These are phyloP conservation scores for Stenurella melanura DNA, from an alignment of 2,888 invertebrate genomes.

Conservation along the genomic window DNA sequence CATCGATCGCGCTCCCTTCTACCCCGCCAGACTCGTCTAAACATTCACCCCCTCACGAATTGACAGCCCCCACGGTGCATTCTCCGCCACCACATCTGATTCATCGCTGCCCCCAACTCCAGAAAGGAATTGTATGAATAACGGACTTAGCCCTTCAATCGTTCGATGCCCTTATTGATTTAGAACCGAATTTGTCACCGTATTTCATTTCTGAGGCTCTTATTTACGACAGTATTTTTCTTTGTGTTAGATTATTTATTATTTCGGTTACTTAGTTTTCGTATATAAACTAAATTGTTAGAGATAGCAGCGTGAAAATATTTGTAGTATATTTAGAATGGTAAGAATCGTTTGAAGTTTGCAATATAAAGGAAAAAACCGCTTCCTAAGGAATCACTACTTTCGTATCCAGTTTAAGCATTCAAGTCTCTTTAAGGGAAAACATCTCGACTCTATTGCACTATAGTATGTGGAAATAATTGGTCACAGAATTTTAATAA, in stretches of 20 bases:
- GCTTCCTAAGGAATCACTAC: no score
- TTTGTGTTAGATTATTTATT: neutral
- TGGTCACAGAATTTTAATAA: no score
- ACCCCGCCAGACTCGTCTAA: conserved; percentile 70
- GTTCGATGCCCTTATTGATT: conserved; percentile 52
- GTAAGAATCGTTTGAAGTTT: no score
- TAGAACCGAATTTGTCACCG: conserved; percentile 26
- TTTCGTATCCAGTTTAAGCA: no score
- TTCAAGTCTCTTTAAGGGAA: no score
- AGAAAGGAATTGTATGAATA: conserved; percentile 36
- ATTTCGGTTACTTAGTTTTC: neutral
- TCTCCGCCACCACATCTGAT: conserved; percentile 62
- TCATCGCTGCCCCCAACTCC: conserved; percentile 55
- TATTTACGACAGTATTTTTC: conserved; percentile 1
- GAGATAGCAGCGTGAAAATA: no score
- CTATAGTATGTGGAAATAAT: no score
- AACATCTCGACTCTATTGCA: no score
- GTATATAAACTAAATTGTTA: neutral
- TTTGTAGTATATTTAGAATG: no score
- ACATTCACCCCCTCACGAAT: conserved; percentile 72
- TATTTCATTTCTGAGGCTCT: neutral
- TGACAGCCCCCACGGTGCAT: conserved; percentile 67
- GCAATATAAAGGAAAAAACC: no score
- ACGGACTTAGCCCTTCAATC: conserved; percentile 54
- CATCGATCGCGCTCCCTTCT: conserved; percentile 74